phyloP scores from a whole-genome alignment of 2,797 vertebrate species.

The Oreortyx pictus region DNA sequence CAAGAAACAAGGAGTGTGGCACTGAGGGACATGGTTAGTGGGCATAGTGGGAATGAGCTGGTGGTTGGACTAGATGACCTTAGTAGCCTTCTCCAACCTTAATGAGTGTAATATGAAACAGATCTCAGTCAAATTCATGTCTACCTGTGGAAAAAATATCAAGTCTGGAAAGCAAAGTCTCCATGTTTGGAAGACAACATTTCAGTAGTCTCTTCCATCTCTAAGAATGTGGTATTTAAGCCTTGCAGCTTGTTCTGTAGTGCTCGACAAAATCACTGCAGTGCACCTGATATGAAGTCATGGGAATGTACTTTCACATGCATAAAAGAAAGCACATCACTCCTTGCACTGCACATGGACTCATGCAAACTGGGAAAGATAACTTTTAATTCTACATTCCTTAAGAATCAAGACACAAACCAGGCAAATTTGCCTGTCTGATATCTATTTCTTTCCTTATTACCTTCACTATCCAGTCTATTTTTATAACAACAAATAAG shows the following conservation, averaged over 20 bases:
- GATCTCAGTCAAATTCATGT: conserved; percentile 43
- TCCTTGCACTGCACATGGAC: not conserved
- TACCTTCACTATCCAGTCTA: not conserved
- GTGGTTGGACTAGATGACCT: too few relatives aligned
- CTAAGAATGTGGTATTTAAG: not conserved
- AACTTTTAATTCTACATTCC: not conserved
- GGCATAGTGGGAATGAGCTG: too few relatives aligned
- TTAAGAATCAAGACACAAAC: not conserved
- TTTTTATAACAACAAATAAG: not conserved
- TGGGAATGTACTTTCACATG: not conserved
- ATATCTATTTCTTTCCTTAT: not conserved
- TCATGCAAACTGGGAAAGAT: not conserved
- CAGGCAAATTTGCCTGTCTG: not conserved
- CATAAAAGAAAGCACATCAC: not conserved
- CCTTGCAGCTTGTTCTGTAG: not conserved
- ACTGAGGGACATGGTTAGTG: too few relatives aligned
- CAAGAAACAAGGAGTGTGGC: too few relatives aligned
- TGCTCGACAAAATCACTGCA: not conserved
- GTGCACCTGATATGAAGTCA: not conserved
- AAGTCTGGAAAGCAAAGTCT: conserved; percentile 18
- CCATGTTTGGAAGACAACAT: conserved; percentile 23
- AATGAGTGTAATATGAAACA: not conserved
- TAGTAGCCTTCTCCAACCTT: too few relatives aligned
- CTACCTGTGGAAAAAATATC: conserved; percentile 23
- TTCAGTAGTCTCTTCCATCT: conserved; percentile 8